Conservation (phyloP, 2,888 invertebrate genomes). For the Vesta saturnalis region DNA sequence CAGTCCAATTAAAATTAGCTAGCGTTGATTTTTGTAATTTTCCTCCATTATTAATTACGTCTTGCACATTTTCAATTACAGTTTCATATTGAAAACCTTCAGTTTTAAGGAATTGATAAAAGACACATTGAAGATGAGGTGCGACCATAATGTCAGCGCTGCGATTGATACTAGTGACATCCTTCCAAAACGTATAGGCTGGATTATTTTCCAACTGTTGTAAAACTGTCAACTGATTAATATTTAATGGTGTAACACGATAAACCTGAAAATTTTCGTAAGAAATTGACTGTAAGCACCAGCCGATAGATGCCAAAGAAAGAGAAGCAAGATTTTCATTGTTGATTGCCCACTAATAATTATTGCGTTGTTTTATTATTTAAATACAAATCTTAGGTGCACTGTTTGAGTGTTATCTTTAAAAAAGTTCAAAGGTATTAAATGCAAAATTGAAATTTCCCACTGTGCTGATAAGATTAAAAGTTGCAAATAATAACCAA, state of each 20-base stretch:
- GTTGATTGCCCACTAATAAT: no score
- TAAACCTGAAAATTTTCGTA: conserved; percentile 53
- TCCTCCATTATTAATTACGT: conserved; percentile 61
- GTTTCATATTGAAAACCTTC: conserved; percentile 60
- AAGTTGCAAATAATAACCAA: no score
- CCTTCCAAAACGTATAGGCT: conserved; percentile 60
- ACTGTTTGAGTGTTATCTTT: no score
- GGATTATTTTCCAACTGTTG: conserved; percentile 6
- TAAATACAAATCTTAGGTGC: no score
- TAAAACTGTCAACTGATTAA: conserved; percentile 19
- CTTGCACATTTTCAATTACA: conserved; percentile 70
- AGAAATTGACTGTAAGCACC: no score
- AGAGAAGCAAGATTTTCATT: no score
- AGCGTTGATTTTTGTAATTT: conserved; percentile 40
- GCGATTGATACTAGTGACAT: conserved; percentile 52
- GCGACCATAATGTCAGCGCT: conserved; percentile 69
- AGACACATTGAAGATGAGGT: conserved; percentile 63
- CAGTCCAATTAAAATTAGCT: conserved; percentile 66
- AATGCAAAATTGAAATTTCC: no score
- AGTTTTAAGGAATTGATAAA: conserved; percentile 60
- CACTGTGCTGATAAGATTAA: no score
- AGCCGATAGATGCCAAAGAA: no score
- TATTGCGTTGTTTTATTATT: no score
- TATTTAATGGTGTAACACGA: conserved; percentile 48
- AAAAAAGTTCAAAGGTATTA: no score